Evolutionary conservation across 2,113 vertebrate species (phyloP).

Genomic region (Seriola aureovittata): DNA sequence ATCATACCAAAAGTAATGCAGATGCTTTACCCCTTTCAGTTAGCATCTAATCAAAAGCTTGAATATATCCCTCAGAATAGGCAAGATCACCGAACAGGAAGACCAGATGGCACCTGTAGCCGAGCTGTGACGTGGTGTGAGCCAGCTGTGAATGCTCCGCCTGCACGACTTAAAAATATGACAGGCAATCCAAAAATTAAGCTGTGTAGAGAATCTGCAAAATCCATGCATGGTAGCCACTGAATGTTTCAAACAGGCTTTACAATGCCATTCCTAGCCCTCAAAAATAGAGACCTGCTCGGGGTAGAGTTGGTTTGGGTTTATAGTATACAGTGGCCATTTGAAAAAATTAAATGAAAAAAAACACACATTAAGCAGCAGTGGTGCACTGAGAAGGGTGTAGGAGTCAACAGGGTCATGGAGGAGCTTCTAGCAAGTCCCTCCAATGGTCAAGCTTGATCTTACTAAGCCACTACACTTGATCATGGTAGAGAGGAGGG

Average conservation of each 20-base stretch:
- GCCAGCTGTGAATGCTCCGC: constrained; percentile 29
- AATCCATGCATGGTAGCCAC: neutral
- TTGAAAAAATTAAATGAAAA: neutral
- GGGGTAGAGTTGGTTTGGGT: neutral
- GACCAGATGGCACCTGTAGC: constrained; percentile 57
- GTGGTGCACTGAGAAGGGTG: neutral
- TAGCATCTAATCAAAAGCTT: constrained; percentile 23
- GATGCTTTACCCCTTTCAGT: neutral
- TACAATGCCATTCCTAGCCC: neutral
- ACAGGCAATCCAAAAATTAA: constrained; percentile 3
- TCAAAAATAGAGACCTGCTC: neutral
- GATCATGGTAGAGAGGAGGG: neutral
- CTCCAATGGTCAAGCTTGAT: neutral
- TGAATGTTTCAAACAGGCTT: neutral
- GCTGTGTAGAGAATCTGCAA: neutral
- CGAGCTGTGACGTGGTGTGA: constrained; percentile 19
- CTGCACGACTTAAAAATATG: constrained; percentile 20
- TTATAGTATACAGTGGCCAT: neutral
- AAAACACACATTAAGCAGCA: neutral
- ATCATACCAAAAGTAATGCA: neutral
- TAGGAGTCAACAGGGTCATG: constrained; percentile 5
- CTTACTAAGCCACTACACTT: neutral
- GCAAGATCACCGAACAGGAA: constrained; percentile 33
- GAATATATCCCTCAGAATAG: constrained; percentile 18
- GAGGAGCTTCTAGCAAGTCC: neutral